Percentiles rank a stretch among this genome's conserved stretches.
phyloP scores from a whole-genome alignment of 1,140 invertebrate species.

The Stegodyphus mimosarum region DNA sequence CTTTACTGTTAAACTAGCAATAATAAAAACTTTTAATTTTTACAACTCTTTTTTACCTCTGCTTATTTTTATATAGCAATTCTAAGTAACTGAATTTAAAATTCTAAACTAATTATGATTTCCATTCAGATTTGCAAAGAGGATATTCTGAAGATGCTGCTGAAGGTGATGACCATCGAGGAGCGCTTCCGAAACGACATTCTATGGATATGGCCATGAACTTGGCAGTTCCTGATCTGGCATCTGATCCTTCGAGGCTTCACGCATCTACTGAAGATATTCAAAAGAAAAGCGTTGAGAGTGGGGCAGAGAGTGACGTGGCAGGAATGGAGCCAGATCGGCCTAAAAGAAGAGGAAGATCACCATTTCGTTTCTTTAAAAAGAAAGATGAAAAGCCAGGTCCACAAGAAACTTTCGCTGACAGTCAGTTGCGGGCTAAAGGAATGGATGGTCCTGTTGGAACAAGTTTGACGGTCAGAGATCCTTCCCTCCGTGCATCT shows the following conservation, averaged over 20 bases:
- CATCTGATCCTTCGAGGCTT: constrained; percentile 70
- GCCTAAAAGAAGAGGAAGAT: constrained; percentile 83
- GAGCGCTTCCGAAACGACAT: constrained; percentile 76
- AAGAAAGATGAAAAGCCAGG: constrained; percentile 72
- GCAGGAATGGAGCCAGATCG: constrained; percentile 75
- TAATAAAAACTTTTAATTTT: too few relatives aligned
- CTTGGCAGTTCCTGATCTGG: constrained; percentile 43
- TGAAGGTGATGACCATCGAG: constrained; percentile 71
- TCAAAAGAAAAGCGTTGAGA: constrained; percentile 51
- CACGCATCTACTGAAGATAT: constrained; percentile 77
- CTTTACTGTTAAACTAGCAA: too few relatives aligned
- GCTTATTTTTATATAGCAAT: too few relatives aligned
- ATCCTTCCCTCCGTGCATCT: constrained; percentile 32
- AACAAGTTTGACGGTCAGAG: constrained; percentile 63
- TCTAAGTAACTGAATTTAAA: neutral
- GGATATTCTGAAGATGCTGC: constrained; percentile 85
- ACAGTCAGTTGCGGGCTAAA: constrained; percentile 6
- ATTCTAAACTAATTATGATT: constrained; percentile 3
- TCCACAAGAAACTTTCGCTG: constrained; percentile 56
- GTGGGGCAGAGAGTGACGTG: constrained; percentile 68
- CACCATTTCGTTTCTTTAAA: constrained; percentile 89
- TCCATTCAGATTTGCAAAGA: constrained; percentile 77
- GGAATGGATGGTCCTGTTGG: constrained; percentile 26
- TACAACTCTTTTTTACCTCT: too few relatives aligned
- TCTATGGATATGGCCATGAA: constrained; percentile 64